Conservation (phyloP, 1,140 invertebrate genomes). For the Tetramorium simillimum region DNA sequence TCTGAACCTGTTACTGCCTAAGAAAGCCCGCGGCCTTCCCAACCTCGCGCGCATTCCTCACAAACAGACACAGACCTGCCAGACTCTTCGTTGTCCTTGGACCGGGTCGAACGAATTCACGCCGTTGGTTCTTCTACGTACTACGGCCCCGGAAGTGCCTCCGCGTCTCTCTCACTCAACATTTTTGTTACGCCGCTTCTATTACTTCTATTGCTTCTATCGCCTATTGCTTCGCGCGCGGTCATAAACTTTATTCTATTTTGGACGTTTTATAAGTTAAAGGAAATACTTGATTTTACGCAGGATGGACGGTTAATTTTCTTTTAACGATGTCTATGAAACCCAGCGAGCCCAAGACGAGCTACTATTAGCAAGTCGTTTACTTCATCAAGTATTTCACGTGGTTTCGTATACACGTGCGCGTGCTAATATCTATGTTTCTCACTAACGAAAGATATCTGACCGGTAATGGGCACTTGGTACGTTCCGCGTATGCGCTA, state of each 20-base stretch:
- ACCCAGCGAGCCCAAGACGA: background rate
- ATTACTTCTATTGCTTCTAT: too few species aligned
- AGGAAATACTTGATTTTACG: background rate
- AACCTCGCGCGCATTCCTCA: conserved; percentile 68
- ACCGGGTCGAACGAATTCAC: conserved; percentile 21
- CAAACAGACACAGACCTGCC: conserved; percentile 21
- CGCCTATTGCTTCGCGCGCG: background rate
- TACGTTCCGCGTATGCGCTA: background rate
- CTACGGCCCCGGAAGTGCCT: background rate
- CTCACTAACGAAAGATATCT: background rate
- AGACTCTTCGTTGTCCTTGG: conserved; percentile 40
- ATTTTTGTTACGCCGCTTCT: background rate
- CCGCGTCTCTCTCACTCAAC: background rate
- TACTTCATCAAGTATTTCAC: background rate
- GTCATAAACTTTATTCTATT: background rate
- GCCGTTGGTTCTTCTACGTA: background rate
- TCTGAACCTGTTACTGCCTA: conserved; percentile 75
- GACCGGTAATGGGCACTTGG: background rate
- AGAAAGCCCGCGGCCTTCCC: conserved; percentile 65
- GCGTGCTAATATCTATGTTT: background rate
- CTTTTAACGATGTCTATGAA: background rate
- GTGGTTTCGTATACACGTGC: background rate
- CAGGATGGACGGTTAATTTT: background rate
- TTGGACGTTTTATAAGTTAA: background rate
- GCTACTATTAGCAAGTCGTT: conserved; percentile 18